Evolutionary conservation across 2,113 vertebrate genomes (phyloP).

Genomic region (Sceloporus undulatus): DNA sequence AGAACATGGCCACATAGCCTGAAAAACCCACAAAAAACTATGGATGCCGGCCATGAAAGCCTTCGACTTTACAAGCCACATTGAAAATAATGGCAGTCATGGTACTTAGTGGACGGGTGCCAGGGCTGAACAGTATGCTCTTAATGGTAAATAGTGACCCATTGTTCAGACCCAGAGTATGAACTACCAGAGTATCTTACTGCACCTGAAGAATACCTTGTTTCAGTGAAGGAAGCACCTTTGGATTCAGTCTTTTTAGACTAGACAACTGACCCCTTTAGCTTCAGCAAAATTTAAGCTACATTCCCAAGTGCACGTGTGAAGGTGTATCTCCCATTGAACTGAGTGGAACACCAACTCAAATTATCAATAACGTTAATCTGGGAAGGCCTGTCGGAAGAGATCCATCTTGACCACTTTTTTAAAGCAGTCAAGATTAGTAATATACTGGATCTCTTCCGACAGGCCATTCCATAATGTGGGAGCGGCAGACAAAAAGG

Average conservation of each 20-base stretch:
- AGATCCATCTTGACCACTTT: too few species aligned
- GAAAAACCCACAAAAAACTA: too few species aligned
- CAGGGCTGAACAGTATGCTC: background rate
- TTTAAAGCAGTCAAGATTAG: too few species aligned
- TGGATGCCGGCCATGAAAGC: too few species aligned
- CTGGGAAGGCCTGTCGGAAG: background rate
- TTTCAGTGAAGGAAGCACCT: background rate
- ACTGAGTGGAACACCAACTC: background rate
- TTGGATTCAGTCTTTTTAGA: background rate
- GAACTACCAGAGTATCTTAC: background rate
- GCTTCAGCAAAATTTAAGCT: background rate
- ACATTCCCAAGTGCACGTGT: background rate
- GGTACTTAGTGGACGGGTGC: background rate
- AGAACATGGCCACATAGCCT: too few species aligned
- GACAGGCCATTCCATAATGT: too few species aligned
- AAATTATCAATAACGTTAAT: background rate
- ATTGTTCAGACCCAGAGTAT: background rate
- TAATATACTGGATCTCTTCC: too few species aligned
- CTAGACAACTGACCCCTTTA: background rate
- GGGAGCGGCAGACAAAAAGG: too few species aligned
- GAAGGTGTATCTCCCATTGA: background rate
- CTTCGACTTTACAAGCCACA: background rate
- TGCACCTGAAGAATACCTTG: background rate
- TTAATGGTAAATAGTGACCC: constrained; percentile 5
- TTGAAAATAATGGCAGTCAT: background rate